Conservation (phyloP, 2,113 vertebrate species). For the Dicaeum eximium region DNA sequence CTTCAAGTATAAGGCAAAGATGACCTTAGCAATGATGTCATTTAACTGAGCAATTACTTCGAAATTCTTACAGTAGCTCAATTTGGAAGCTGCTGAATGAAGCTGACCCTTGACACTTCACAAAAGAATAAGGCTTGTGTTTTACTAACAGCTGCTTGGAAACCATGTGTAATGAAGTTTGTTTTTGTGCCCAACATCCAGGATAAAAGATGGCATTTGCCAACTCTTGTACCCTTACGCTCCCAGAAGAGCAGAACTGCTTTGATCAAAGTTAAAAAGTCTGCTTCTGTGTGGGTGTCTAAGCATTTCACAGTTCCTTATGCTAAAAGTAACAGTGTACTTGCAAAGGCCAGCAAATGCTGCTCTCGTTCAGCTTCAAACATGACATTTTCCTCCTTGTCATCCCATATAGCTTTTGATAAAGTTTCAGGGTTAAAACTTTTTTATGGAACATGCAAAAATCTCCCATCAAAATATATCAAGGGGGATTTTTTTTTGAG, state of each 20-base stretch:
- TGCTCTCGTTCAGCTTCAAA: slow-evolving; percentile 42
- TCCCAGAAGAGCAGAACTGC: slow-evolving; percentile 27
- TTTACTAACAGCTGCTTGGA: slow-evolving; percentile 61
- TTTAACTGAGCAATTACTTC: slow-evolving; percentile 25
- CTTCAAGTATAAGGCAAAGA: not conserved
- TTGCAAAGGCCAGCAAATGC: slow-evolving; percentile 48
- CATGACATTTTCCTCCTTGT: not conserved
- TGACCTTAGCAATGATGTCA: not conserved
- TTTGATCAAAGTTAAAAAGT: slow-evolving; percentile 28
- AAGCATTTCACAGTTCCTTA: slow-evolving; percentile 47
- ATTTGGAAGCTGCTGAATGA: slow-evolving; percentile 53
- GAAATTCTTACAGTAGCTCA: slow-evolving; percentile 50
- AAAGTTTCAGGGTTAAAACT: slow-evolving; percentile 39
- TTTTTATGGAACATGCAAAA: not conserved
- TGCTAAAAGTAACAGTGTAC: slow-evolving; percentile 53
- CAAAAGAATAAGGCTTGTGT: slow-evolving; percentile 60
- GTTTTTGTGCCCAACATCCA: slow-evolving; percentile 28
- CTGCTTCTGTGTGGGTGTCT: slow-evolving; percentile 43
- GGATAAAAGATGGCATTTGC: slow-evolving; percentile 27
- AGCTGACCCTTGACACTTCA: slow-evolving; percentile 35
- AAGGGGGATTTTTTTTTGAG: not conserved
- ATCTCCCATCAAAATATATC: not conserved
- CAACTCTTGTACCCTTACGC: not conserved
- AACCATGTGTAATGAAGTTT: slow-evolving; percentile 55
- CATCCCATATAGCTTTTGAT: not conserved